Evolutionary conservation across 2,113 vertebrate genomes (phyloP).

Genomic region (Phalacrocorax pelagicus): DNA sequence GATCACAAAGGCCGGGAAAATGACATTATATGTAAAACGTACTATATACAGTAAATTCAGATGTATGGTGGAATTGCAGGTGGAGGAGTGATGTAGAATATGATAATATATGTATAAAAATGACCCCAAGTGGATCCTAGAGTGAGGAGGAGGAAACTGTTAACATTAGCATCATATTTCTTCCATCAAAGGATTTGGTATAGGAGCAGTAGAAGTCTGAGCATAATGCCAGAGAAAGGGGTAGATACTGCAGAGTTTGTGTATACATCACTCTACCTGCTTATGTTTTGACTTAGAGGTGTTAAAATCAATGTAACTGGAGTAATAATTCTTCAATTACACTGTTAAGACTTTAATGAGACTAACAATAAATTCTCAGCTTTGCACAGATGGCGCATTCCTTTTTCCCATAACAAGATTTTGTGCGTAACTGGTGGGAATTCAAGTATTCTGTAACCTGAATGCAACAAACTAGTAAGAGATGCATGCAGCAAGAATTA

Average conservation of each 20-base stretch:
- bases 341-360: neutral
- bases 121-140: neutral
- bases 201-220: neutral
- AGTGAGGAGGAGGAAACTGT: neutral
- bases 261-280: neutral
- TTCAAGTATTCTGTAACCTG: neutral
- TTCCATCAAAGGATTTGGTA: neutral
- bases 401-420: neutral
- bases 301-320: neutral
- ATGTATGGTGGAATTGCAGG: neutral
- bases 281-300: neutral
- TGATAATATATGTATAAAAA: neutral
- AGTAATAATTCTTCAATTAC: neutral
- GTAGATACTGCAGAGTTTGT: neutral
- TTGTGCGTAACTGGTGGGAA: neutral
- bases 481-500: neutral
- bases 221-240: neutral
- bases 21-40: neutral
- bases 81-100: neutral
- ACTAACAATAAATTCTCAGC: neutral
- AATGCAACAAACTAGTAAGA: neutral
- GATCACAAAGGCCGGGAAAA: neutral
- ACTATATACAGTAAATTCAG: neutral
- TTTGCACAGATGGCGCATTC: neutral
- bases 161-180: neutral